phyloP scores from a whole-genome alignment of 1,140 invertebrate species.

The Cephus cinctus region DNA sequence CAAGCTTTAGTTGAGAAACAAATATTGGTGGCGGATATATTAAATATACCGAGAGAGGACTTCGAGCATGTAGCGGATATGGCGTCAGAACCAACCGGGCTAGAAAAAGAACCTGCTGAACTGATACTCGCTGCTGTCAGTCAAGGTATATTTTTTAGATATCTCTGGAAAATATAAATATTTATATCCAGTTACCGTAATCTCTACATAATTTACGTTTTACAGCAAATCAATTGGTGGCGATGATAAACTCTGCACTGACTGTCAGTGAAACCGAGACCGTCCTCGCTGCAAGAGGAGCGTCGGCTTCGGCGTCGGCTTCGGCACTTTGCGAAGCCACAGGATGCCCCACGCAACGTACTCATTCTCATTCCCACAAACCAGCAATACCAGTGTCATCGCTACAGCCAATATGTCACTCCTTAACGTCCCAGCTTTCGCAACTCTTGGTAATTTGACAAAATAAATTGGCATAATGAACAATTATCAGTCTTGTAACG shows the following conservation, averaged over 20 bases:
- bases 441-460: constrained; percentile 54
- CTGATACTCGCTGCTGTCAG: constrained; percentile 70
- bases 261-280: constrained; percentile 58
- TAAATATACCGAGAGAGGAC: constrained; percentile 72
- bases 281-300: constrained; percentile 40
- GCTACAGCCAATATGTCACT: constrained; percentile 53
- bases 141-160: constrained; percentile 59
- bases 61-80: constrained; percentile 68
- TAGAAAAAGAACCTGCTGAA: constrained; percentile 66
- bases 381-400: constrained; percentile 46
- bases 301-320: constrained; percentile 18
- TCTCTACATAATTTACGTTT: constrained; percentile 10
- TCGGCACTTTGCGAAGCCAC: constrained; percentile 34
- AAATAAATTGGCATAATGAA: neutral
- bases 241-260: constrained; percentile 57
- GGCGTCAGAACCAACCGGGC: constrained; percentile 55
- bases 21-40: constrained; percentile 71
- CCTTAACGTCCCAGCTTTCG: constrained; percentile 54
- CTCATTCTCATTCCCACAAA: constrained; percentile 38
- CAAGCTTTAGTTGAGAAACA: constrained; percentile 75
- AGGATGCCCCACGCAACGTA: constrained; percentile 36
- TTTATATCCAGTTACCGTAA: neutral
- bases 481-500: neutral
- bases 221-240: constrained; percentile 56
- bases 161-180: constrained; percentile 4